phyloP scores from a whole-genome alignment of 2,113 vertebrate genomes.

The Tonatia bakeri region DNA sequence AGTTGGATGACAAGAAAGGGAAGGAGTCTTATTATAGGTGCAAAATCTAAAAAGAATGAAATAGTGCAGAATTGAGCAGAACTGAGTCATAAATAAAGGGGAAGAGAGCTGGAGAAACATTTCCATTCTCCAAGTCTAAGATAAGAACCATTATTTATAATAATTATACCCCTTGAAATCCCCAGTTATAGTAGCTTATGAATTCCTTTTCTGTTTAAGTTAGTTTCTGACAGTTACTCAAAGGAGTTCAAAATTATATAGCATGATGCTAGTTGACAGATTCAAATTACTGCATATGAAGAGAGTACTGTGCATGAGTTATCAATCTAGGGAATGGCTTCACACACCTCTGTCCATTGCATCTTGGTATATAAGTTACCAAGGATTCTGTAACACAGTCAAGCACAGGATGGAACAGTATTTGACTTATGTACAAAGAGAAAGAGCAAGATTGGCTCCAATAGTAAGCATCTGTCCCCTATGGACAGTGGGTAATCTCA shows the following conservation, averaged over 20 bases:
- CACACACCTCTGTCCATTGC: background rate
- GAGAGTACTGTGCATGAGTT: background rate
- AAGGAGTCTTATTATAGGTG: background rate
- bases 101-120: background rate
- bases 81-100: background rate
- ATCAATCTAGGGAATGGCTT: background rate
- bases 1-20: background rate
- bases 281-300: background rate
- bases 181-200: background rate
- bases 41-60: background rate
- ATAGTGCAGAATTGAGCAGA: background rate
- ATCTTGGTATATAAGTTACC: background rate
- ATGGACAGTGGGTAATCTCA: background rate
- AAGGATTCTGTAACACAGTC: background rate
- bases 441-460: background rate
- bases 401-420: background rate
- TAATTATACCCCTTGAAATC: background rate
- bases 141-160: background rate
- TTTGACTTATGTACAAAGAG: background rate
- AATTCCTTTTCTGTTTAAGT: background rate
- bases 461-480: background rate
- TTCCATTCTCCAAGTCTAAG: background rate
- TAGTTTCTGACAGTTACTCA: background rate
- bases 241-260: background rate
- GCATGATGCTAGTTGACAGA: background rate